Evolutionary conservation across 2,113 vertebrate genomes (phyloP).

Genomic region (Etheostoma spectabile): DNA sequence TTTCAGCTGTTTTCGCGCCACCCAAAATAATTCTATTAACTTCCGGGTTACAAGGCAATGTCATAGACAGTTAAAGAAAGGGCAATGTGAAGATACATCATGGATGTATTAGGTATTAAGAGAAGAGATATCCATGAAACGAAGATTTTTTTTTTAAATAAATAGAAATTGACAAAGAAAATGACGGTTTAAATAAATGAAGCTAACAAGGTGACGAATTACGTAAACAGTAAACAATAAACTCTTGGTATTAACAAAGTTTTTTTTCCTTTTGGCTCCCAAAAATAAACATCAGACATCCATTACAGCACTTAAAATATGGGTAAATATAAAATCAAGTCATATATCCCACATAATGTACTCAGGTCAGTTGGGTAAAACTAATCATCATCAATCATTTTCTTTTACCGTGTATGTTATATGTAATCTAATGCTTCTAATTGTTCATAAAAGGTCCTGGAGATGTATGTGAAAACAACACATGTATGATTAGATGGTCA

Average conservation of each 20-base stretch:
- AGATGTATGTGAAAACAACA: background rate
- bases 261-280: background rate
- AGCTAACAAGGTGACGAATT: background rate
- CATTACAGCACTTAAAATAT: too few species aligned
- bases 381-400: too few species aligned
- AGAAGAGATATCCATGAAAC: too few species aligned
- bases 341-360: background rate
- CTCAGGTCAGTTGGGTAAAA: too few species aligned
- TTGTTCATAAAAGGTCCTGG: background rate
- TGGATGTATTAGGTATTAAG: too few species aligned
- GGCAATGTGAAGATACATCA: conserved; percentile 28
- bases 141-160: too few species aligned
- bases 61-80: background rate
- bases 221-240: background rate
- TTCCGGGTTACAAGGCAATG: conserved; percentile 64
- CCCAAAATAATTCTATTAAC: background rate
- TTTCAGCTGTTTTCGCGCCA: conserved; percentile 50
- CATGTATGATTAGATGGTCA: background rate
- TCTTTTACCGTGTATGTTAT: too few species aligned
- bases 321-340: too few species aligned
- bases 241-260: background rate
- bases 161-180: background rate
- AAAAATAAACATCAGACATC: conserved; percentile 33
- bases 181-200: background rate
- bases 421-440: background rate